Evolutionary conservation across 1,140 invertebrate genomes (phyloP), one percentile per base, ranked within the genome.

Genomic region (Pseudoatta argentina): DNA sequence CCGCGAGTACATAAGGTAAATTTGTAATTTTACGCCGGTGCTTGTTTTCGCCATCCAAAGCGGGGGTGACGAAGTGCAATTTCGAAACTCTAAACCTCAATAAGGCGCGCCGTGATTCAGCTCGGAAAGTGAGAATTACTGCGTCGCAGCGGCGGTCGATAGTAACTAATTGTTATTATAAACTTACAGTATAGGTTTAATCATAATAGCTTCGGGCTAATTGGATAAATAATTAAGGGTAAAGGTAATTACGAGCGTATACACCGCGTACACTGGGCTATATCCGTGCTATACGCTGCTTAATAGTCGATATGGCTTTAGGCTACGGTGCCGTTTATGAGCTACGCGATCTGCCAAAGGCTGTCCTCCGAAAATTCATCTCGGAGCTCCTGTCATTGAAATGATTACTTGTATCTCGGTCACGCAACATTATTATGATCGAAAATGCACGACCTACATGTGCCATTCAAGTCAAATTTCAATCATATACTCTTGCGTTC

Each of bases 211-310:
- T 95, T 86, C 81, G 87, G 94, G 95, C 94, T 95, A 95, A 95
- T 95, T 95, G 94, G 94, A 95, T 95, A 94, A 94, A 95, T 95
- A 94, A 95, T 95, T 95, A 95, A 95, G 94, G 95, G 94, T 95
- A 93, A 95, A 94, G 94, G 94, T 95, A 95, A 95, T 95, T 95
- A 95, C 93, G 88, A 86, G 88, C 92, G 91, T 93, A 93, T 94
- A 93, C 92, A 94, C 83, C 89, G 89, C 88, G 92, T 92, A 92
- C 90, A 93, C 90, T 87, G 87, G 59, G 91, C 85, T 92, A 88
- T 86, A 91, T 93, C 90, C 91, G 88, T 85, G 91, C 90, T 92
- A 87, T 91, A 87, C 89, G 92, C 94, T 92, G 91, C 93, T 94
- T 93, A 93, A 92, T 91, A 94, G 91, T 94, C 94, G 93, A 95